Evolutionary conservation across 2,888 invertebrate genomes (phyloP).

Genomic region (Coenonympha glycerion): DNA sequence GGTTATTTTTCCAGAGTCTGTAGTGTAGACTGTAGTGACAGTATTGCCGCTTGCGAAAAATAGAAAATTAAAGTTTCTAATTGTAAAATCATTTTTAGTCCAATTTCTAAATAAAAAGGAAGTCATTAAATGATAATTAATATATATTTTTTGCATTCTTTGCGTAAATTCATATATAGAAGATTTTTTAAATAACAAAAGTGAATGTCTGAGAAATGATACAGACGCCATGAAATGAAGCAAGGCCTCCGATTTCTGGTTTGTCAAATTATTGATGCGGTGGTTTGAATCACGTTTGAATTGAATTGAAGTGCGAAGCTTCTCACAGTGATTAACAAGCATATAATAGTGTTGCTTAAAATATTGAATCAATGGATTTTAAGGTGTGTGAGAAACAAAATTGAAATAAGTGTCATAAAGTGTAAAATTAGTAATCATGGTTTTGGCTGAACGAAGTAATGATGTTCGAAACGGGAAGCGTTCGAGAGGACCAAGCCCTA

Average conservation of each 20-base stretch:
- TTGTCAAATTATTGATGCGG: conserved; percentile 76
- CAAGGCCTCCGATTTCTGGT: conserved; percentile 45
- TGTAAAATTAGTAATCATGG: conserved; percentile 78
- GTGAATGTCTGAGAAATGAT: conserved; percentile 49
- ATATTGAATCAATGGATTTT: conserved; percentile 31
- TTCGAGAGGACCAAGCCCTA: conserved; percentile 94
- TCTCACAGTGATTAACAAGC: conserved; percentile 44
- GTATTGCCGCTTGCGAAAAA: conserved; percentile 41
- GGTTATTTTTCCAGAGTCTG: conserved; percentile 36
- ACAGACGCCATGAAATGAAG: conserved; percentile 60
- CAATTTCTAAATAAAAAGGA: background rate
- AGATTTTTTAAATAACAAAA: conserved; percentile 27
- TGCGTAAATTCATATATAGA: background rate
- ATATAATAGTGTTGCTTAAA: conserved; percentile 30
- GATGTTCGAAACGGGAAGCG: conserved; percentile 91
- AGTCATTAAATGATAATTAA: background rate
- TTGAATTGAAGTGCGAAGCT: conserved; percentile 70
- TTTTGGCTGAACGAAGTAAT: conserved; percentile 90
- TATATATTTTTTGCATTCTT: background rate
- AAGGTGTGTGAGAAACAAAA: conserved; percentile 27
- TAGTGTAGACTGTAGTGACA: too few species aligned
- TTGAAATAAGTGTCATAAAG: conserved; percentile 44
- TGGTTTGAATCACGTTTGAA: conserved; percentile 77
- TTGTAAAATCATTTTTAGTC: background rate
- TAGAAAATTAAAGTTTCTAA: background rate